A percentile compares a stretch with the other conserved stretches of the same genome.
Evolutionary conservation across 2,888 invertebrate species (phyloP).

Genomic region (Phorcus lineatus): DNA sequence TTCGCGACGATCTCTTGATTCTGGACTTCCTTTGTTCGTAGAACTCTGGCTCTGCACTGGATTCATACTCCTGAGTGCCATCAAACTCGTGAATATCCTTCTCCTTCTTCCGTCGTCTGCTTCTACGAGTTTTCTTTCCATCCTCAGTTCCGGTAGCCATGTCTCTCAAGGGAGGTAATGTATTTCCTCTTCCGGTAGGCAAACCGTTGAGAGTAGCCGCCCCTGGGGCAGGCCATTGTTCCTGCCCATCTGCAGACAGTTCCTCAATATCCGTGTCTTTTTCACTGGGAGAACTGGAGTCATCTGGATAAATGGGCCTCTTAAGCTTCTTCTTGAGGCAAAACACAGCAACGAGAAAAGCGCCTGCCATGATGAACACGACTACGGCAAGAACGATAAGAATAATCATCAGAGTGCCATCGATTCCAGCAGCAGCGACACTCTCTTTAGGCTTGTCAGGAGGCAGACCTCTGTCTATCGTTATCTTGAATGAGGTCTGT

Average conservation of each 20-base stretch:
- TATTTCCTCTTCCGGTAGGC: constrained; percentile 26
- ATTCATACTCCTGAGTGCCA: constrained; percentile 57
- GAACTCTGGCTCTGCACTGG: constrained; percentile 53
- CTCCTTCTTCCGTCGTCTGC: constrained; percentile 47
- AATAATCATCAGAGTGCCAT: constrained; percentile 34
- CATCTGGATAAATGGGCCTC: constrained; percentile 32
- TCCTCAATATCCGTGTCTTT: constrained; percentile 49
- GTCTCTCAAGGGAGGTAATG: constrained; percentile 45
- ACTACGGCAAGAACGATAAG: constrained; percentile 41
- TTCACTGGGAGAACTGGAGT: constrained; percentile 39
- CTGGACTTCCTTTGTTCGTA: constrained; percentile 51
- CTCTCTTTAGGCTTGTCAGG: not conserved
- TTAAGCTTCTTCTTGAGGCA: constrained; percentile 32
- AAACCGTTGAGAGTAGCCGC: constrained; percentile 28
- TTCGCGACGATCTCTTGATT: constrained; percentile 53
- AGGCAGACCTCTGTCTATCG: not conserved
- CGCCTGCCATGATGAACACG: constrained; percentile 34
- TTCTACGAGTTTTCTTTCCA: constrained; percentile 45
- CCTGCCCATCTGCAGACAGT: constrained; percentile 33
- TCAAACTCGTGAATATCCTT: constrained; percentile 57
- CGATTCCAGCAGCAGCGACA: not conserved
- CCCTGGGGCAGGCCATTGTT: constrained; percentile 17
- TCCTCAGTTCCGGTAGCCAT: constrained; percentile 46
- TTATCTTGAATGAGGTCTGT: not conserved
- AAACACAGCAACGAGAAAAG: constrained; percentile 33